Base-by-base conservation (phyloP, 2,113 vertebrate species). In the Nematolebias whitei region DNA sequence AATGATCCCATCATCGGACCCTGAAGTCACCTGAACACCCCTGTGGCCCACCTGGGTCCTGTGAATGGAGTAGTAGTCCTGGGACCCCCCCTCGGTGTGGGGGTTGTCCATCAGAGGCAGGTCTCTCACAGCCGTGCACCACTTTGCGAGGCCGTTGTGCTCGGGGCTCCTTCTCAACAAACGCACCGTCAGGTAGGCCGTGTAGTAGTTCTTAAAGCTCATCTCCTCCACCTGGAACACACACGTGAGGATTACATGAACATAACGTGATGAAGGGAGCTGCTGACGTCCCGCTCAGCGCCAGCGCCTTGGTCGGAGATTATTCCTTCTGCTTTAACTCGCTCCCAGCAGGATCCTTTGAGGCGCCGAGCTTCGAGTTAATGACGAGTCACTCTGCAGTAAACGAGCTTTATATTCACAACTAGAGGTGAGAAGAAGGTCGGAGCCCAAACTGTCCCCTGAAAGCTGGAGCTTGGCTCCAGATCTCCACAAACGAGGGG, bases 201-300 rank as follows among this genome's bases (percentile, higher is more conserved):
- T 96, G 91, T 98, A 98, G 91, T 90, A 95, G 85, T 98, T 98
- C 90, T 92, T 95, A 87, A 98, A 98, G 39, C 88, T 87, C 78
- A 98, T 94, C 47, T 94, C 93, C 74, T 95, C 90, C 24, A 96
- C 82, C 95, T 96, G 86, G 58, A 85, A 51, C 12, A 52, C 16
- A 74, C 0, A 62, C 16, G 24, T n/a, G n/a, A n/a, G n/a, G n/a
- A n/a, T n/a, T n/a, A n/a, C n/a, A n/a, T n/a, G n/a, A n/a, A n/a
- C n/a, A n/a, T n/a, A n/a, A n/a, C n/a, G n/a, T n/a, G n/a, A n/a
- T n/a, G n/a, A n/a, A n/a, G n/a, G n/a, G n/a, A n/a, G n/a, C n/a
- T n/a, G n/a, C n/a, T n/a, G n/a, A n/a, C n/a, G n/a, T n/a, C n/a
- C n/a, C n/a, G n/a, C n/a, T 29, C 26, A 29, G 26, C 26, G 7